Percentiles rank a stretch among this genome's conserved stretches.
phyloP scores from a whole-genome alignment of 2,888 invertebrate genomes.

The Pedicia rivosa region DNA sequence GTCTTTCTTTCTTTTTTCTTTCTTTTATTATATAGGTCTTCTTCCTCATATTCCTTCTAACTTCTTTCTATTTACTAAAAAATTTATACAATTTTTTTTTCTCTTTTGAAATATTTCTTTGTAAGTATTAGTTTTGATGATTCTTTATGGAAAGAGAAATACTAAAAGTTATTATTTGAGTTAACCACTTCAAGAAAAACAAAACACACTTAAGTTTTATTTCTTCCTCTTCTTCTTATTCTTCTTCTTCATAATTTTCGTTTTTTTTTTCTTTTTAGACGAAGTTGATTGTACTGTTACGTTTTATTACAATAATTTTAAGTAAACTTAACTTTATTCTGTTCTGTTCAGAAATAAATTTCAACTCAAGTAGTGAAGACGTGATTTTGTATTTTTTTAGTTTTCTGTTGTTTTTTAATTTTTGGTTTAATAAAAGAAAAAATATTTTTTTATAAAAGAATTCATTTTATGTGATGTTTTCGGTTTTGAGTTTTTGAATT shows the following conservation, averaged over 20 bases:
- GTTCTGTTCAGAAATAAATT: neutral
- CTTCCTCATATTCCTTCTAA: too few species aligned
- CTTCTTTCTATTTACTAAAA: too few species aligned
- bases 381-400: neutral
- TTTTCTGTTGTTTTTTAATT: neutral
- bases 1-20: too few species aligned
- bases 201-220: neutral
- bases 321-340: neutral
- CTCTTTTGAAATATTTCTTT: too few species aligned
- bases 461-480: neutral
- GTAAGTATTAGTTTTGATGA: too few species aligned
- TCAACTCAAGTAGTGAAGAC: neutral
- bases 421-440: neutral
- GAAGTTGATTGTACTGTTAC: neutral
- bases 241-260: too few species aligned
- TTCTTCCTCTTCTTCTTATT: neutral
- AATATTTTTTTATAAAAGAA: neutral
- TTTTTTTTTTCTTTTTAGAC: neutral
- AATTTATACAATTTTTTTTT: too few species aligned
- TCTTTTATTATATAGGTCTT: too few species aligned
- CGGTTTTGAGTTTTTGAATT: neutral
- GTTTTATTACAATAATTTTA: neutral
- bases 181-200: neutral
- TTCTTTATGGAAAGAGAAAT: too few species aligned
- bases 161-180: too few species aligned